Percentiles rank a stretch among this genome's conserved stretches.
Evolutionary conservation across 2,797 vertebrate species (phyloP).

Genomic region (Pelodytes ibericus): DNA sequence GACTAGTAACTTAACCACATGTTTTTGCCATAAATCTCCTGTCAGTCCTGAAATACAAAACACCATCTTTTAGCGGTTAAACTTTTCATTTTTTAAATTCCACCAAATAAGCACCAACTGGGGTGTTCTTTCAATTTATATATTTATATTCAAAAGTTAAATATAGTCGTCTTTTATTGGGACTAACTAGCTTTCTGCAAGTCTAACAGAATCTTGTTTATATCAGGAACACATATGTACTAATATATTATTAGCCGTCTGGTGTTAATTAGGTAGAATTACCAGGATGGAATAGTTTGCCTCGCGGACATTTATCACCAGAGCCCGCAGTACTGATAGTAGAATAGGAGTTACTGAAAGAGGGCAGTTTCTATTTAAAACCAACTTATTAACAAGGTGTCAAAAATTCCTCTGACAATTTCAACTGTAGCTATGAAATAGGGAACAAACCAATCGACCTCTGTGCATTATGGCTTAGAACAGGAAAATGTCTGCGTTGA

Average conservation of each 20-base stretch:
- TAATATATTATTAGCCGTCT: constrained; percentile 78
- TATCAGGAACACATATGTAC: constrained; percentile 78
- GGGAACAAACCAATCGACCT: constrained; percentile 66
- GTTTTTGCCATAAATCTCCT: constrained; percentile 76
- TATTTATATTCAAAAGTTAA: constrained; percentile 63
- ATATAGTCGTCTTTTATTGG: constrained; percentile 73
- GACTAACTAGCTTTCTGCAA: constrained; percentile 66
- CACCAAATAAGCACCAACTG: constrained; percentile 69
- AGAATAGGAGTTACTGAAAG: constrained; percentile 77
- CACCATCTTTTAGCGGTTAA: constrained; percentile 67
- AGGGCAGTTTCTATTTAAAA: constrained; percentile 76
- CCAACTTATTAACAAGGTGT: constrained; percentile 79
- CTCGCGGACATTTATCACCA: constrained; percentile 78
- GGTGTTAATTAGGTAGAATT: constrained; percentile 82
- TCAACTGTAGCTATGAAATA: constrained; percentile 71
- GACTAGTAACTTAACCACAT: constrained; percentile 67
- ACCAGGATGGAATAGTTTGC: constrained; percentile 77
- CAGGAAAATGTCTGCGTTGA: constrained; percentile 64
- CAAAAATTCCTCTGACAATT: constrained; percentile 73
- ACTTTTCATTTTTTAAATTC: constrained; percentile 68
- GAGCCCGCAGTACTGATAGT: constrained; percentile 76
- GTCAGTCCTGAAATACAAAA: constrained; percentile 67
- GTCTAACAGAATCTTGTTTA: constrained; percentile 79
- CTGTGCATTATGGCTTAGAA: constrained; percentile 71
- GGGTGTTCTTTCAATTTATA: constrained; percentile 65